A percentile compares a stretch with the other conserved stretches of the same genome.
Conservation (phyloP, 1,140 invertebrate genomes). For the Protaetia brevitarsis region DNA sequence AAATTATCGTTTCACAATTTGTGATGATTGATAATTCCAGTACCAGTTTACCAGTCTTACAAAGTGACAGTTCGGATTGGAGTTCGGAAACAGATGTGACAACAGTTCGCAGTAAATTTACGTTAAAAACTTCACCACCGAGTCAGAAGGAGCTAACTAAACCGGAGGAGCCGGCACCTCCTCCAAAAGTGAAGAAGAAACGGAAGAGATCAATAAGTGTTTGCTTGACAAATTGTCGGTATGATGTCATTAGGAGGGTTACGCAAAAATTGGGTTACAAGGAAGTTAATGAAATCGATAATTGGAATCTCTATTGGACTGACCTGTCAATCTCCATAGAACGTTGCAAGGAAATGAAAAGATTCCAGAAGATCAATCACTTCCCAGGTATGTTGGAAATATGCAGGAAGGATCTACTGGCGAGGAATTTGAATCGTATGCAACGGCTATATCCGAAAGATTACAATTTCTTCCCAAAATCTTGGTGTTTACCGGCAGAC, state of each 20-base stretch:
- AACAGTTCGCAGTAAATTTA: background rate
- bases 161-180: constrained; percentile 2
- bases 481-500: constrained; percentile 91
- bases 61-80: constrained; percentile 35
- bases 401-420: constrained; percentile 81
- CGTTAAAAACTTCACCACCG: background rate
- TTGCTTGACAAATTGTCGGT: constrained; percentile 71
- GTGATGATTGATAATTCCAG: constrained; percentile 35
- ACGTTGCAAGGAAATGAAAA: constrained; percentile 82
- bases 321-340: constrained; percentile 80
- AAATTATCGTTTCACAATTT: background rate
- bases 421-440: constrained; percentile 84
- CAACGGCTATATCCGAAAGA: constrained; percentile 79
- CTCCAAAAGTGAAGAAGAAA: constrained; percentile 30
- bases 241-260: constrained; percentile 67
- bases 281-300: constrained; percentile 73
- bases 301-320: constrained; percentile 89
- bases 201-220: constrained; percentile 51
- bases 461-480: constrained; percentile 88
- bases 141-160: background rate
- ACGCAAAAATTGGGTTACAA: constrained; percentile 73
- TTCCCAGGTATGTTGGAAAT: constrained; percentile 92
- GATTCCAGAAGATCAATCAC: constrained; percentile 87
- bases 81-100: constrained; percentile 2
- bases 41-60: constrained; percentile 32